Conservation (phyloP, 2,888 invertebrate species). For the Coleophora deauratella region DNA sequence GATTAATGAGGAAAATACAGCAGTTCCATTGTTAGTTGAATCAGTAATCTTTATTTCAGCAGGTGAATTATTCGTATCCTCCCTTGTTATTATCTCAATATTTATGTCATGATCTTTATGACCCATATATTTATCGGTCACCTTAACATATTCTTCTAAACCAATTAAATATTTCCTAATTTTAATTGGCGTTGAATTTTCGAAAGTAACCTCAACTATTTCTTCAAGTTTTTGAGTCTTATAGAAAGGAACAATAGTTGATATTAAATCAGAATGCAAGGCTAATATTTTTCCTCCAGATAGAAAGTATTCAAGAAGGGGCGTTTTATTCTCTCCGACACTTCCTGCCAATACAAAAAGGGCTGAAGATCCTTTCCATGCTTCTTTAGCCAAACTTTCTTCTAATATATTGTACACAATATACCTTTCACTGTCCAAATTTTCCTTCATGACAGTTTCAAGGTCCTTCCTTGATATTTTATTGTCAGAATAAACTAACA, state of each 20-base stretch:
- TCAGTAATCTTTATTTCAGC: not conserved
- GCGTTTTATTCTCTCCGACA: not conserved
- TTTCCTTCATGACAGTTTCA: conserved; percentile 68
- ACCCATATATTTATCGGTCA: not conserved
- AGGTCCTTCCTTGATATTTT: conserved; percentile 75
- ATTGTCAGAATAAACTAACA: conserved; percentile 81
- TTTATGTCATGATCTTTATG: not conserved
- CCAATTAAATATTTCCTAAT: not conserved
- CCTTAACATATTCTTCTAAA: not conserved
- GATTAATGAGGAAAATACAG: conserved; percentile 2
- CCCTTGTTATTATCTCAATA: not conserved
- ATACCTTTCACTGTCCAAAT: conserved; percentile 72
- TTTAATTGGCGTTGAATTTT: not conserved
- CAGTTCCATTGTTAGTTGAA: not conserved
- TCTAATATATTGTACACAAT: conserved; percentile 62
- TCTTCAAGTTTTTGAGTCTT: not conserved
- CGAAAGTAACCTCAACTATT: not conserved
- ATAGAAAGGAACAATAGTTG: not conserved
- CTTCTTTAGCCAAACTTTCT: conserved; percentile 21
- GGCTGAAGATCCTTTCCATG: conserved; percentile 67
- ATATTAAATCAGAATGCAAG: conserved; percentile 4
- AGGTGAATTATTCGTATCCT: not conserved
- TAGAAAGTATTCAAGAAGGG: conserved; percentile 1
- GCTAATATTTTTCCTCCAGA: conserved; percentile 5
- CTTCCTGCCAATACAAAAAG: conserved; percentile 2